Base-by-base conservation (phyloP, 2,797 vertebrate genomes). In the Natrix natrix region DNA sequence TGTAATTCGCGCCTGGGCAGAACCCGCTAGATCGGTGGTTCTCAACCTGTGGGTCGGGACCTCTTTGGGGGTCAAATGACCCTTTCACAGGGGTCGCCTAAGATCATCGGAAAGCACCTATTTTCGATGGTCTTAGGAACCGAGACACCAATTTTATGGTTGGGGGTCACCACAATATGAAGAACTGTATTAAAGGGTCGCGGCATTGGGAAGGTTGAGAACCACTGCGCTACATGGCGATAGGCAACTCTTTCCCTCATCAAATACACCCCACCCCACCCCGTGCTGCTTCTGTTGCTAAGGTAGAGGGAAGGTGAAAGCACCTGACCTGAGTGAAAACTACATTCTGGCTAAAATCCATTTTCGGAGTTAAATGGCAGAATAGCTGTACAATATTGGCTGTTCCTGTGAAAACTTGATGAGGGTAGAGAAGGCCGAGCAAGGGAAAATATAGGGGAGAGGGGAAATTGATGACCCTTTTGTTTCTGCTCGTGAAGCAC, bases 251-350 rank as follows among this genome's bases (percentile, higher is more conserved):
- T 86, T 52, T 26, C 86, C 24, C 10, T 14, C 43, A 28, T 24
- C 2, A 2, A 52, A 52, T 22, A 37, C 8, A 1, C 1, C 8
- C 1, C 26, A 1, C 26, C 26, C 60, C 3, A 2, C 20, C 10
- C 61, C 3, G 11, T 63, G 61, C 10, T n/a, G 66, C 66, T 32
- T 32, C 66, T 74, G n/a, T 74, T 37, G 66, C n/a, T 74, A 32
- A 32, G n/a, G 14, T 17, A 6, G n/a, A 69, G n/a, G 24, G 13
- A 13, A 14, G 66, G n/a, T 0, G 66, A 37, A 74, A 74, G n/a
- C 0, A 7, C 16, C n/a, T 14, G 66, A 74, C n/a, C 66, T 17
- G 66, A 74, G 66, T 74, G 66, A 74, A 74, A 32, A 74, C 66
- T 74, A 17, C 66, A 16, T 16, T 69, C n/a, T 69, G 66, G 13